Evolutionary conservation across 1,140 invertebrate genomes (phyloP).

Genomic region (Camponotus vicinus): DNA sequence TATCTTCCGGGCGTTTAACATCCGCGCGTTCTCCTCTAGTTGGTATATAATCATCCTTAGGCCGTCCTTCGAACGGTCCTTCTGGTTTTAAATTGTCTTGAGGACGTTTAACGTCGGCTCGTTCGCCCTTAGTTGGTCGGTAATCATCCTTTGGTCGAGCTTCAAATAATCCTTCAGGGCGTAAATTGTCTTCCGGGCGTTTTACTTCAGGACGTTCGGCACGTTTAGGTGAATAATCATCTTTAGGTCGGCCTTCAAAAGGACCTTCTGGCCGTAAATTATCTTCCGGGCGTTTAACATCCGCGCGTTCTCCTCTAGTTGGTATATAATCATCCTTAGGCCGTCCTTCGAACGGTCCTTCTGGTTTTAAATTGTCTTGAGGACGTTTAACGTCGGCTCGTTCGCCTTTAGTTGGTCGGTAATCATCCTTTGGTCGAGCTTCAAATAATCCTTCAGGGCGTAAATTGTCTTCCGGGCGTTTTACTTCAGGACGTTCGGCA

Average conservation of each 20-base stretch:
- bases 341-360: constrained; percentile 85
- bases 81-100: constrained; percentile 87
- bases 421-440: constrained; percentile 77
- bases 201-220: constrained; percentile 74
- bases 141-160: constrained; percentile 77
- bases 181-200: constrained; percentile 71
- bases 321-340: constrained; percentile 86
- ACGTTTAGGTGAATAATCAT: constrained; percentile 57
- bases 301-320: constrained; percentile 84
- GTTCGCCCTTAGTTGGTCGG: constrained; percentile 76
- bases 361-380: constrained; percentile 79
- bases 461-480: constrained; percentile 70
- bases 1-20: constrained; percentile 38
- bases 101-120: constrained; percentile 78
- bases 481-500: constrained; percentile 81
- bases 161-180: constrained; percentile 86
- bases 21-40: constrained; percentile 85
- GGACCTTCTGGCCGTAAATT: constrained; percentile 87
- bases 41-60: constrained; percentile 83
- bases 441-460: constrained; percentile 86
- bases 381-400: not conserved
- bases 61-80: constrained; percentile 83
- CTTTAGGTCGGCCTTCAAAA: constrained; percentile 84
- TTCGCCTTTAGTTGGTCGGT: constrained; percentile 76
- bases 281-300: constrained; percentile 83